Evolutionary conservation across 2,113 vertebrate species (phyloP).

Genomic region (Thymallus thymallus): DNA sequence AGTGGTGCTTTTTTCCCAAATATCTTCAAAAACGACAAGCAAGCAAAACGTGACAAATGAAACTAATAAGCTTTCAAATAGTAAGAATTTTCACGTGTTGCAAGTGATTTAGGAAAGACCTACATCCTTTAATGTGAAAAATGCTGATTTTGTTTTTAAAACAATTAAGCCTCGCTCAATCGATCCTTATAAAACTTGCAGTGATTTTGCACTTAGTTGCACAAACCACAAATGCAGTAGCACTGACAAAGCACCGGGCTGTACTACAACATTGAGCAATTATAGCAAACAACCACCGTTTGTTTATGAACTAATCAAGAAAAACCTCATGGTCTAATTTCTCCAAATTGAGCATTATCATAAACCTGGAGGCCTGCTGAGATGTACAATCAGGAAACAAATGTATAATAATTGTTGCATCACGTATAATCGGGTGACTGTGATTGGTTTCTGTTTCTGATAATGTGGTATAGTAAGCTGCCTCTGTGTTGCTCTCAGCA

Average conservation of each 20-base stretch:
- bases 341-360: constrained; percentile 39
- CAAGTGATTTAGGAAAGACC: too few relatives aligned
- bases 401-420: too few relatives aligned
- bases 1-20: neutral
- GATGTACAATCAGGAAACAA: constrained; percentile 20
- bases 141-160: constrained; percentile 11
- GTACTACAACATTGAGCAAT: constrained; percentile 47
- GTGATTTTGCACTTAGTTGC: constrained; percentile 27
- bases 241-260: constrained; percentile 14
- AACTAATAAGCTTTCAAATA: neutral
- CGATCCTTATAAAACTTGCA: constrained; percentile 28
- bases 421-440: constrained; percentile 15
- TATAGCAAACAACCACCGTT: constrained; percentile 20
- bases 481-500: too few relatives aligned
- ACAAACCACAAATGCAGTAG: constrained; percentile 30
- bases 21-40: neutral
- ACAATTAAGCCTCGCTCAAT: constrained; percentile 29
- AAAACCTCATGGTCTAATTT: constrained; percentile 37
- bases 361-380: constrained; percentile 30
- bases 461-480: too few relatives aligned
- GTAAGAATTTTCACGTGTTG: neutral
- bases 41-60: neutral
- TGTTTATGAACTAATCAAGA: constrained; percentile 41
- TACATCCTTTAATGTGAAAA: too few relatives aligned
- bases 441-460: constrained; percentile 13